A percentile compares a stretch with the other conserved stretches of the same genome.
These are phyloP conservation scores for Gouania willdenowi DNA, from an alignment of 2,797 vertebrate species.

Conservation along the genomic window DNA sequence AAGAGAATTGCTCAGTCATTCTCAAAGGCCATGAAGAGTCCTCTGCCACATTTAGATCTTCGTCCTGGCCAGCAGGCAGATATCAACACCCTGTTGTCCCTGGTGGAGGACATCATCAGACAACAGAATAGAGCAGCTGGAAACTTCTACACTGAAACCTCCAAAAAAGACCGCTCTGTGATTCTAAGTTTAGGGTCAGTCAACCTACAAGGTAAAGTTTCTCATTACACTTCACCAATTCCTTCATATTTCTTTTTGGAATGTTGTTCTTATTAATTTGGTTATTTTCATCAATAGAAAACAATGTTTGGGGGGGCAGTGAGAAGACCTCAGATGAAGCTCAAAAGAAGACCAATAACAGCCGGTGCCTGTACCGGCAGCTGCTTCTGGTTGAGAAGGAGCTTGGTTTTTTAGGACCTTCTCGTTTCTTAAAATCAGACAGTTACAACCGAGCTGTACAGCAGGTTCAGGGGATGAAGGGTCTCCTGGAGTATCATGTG, in stretches of 20 bases:
- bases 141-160: slow-evolving; percentile 72
- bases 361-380: slow-evolving; percentile 82
- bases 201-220: slow-evolving; percentile 74
- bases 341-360: slow-evolving; percentile 72
- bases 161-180: slow-evolving; percentile 66
- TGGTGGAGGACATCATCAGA: slow-evolving; percentile 86
- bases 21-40: slow-evolving; percentile 81
- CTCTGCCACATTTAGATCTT: slow-evolving; percentile 65
- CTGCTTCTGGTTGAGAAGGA: slow-evolving; percentile 84
- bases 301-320: slow-evolving; percentile 48
- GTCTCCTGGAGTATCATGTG: slow-evolving; percentile 67
- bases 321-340: slow-evolving; percentile 49
- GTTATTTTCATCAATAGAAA: slow-evolving; percentile 60
- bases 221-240: not conserved
- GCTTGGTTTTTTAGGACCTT: slow-evolving; percentile 76
- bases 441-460: slow-evolving; percentile 77
- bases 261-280: not conserved
- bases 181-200: slow-evolving; percentile 68
- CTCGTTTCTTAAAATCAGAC: slow-evolving; percentile 73
- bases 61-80: slow-evolving; percentile 72
- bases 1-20: slow-evolving; percentile 85
- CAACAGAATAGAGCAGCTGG: slow-evolving; percentile 74
- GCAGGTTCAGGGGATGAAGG: slow-evolving; percentile 85
- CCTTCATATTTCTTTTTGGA: not conserved
- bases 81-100: slow-evolving; percentile 84